Conservation (phyloP, 1,140 invertebrate species). For the Drosophila nannoptera region DNA sequence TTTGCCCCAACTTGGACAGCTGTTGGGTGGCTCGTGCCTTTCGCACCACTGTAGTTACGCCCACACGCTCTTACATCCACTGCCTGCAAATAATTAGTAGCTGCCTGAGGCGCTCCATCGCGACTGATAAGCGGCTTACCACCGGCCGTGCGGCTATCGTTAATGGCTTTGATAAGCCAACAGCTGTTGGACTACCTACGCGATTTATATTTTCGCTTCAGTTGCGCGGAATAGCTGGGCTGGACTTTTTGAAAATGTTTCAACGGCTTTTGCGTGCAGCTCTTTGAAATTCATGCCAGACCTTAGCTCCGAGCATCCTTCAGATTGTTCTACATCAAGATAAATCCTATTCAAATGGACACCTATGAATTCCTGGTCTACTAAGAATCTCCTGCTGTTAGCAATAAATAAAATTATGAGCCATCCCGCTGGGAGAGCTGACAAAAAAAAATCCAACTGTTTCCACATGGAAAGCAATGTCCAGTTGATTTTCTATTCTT, state of each 20-base stretch:
- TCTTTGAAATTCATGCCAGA: too few relatives aligned
- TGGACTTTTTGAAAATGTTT: background rate
- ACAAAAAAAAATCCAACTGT: background rate
- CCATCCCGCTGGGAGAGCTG: background rate
- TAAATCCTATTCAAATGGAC: too few relatives aligned
- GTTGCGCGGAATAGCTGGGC: background rate
- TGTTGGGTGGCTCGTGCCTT: slow-evolving; percentile 35
- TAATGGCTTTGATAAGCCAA: slow-evolving; percentile 18
- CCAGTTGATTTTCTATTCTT: background rate
- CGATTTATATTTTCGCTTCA: slow-evolving; percentile 6
- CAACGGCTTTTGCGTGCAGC: background rate
- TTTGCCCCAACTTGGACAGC: slow-evolving; percentile 36
- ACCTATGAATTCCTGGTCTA: too few relatives aligned
- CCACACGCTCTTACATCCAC: background rate
- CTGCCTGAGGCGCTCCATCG: slow-evolving; percentile 9
- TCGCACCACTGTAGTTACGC: background rate
- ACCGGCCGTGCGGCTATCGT: background rate
- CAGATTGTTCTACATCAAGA: too few relatives aligned
- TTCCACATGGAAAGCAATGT: too few relatives aligned
- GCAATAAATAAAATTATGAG: background rate
- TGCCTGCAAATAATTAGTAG: slow-evolving; percentile 58
- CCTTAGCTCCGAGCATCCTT: too few relatives aligned
- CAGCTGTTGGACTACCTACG: slow-evolving; percentile 27
- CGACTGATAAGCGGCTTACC: slow-evolving; percentile 20
- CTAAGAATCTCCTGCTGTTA: background rate